Percentiles rank a stretch among this genome's conserved stretches.
phyloP scores from a whole-genome alignment of 2,797 vertebrate species.

The Myotis myotis region DNA sequence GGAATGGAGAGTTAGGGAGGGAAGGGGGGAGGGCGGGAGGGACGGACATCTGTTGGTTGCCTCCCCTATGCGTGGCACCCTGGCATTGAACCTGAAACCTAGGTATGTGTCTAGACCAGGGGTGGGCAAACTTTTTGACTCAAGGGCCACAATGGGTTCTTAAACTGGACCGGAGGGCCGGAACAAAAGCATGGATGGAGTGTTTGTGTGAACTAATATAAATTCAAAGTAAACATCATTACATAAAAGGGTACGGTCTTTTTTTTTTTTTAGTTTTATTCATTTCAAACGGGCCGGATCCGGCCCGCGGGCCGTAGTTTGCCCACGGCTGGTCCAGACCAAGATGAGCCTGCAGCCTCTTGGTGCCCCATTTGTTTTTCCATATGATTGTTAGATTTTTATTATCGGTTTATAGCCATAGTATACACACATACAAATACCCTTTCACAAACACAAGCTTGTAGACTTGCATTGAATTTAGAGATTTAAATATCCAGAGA shows the following conservation, averaged over 20 bases:
- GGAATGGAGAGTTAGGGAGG: background rate
- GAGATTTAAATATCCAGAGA: background rate
- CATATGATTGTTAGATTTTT: background rate
- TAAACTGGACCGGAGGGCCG: no score
- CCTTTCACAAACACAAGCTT: background rate
- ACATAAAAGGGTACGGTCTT: no score
- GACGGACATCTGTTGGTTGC: background rate
- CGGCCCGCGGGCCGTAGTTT: no score
- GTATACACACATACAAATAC: background rate
- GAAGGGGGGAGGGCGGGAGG: background rate
- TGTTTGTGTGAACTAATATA: no score
- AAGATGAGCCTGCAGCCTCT: background rate
- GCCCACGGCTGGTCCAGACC: no score
- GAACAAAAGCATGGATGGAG: no score
- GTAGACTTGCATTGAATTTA: constrained; percentile 4
- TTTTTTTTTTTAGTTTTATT: no score
- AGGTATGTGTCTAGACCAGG: background rate
- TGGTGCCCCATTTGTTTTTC: background rate
- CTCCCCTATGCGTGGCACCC: background rate
- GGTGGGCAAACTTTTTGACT: no score
- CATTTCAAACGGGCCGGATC: no score
- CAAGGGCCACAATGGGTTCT: no score
- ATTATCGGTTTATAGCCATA: background rate
- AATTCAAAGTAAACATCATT: no score
- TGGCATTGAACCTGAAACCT: background rate